Evolutionary conservation across 2,888 invertebrate species (phyloP), one percentile per base, ranked within the genome.

Genomic region (Xestobium rufovillosum): DNA sequence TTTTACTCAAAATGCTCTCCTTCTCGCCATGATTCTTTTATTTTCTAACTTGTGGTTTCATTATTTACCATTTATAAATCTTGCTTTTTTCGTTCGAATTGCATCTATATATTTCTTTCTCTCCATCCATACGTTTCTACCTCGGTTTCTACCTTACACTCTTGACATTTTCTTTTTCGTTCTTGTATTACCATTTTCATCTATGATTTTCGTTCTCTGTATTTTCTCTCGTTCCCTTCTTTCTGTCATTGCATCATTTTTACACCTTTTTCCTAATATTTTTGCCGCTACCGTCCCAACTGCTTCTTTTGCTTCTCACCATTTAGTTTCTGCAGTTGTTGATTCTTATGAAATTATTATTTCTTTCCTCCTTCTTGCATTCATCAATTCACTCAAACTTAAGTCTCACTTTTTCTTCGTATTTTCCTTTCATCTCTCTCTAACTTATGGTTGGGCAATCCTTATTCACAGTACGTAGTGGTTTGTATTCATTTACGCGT

Each of bases 151-250:
- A 8, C n/a, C 23, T 23, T 23, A 8, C n/a, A 8, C 23, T n/a
- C 8, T n/a, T n/a, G 8, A 8, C 23, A 8, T 23, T n/a, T 23
- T 23, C 23, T n/a, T n/a, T n/a, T 23, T 23, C 23, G 8, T 23
- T 23, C n/a, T n/a, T n/a, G 8, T n/a, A 8, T 23, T n/a, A 8
- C n/a, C 23, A 8, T 23, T 23, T 23, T 23, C 23, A 8, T 23
- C 23, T n/a, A 8, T n/a, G 8, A 8, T n/a, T 23, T 23, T 23
- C 8, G 8, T n/a, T 23, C 23, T 23, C n/a, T n/a, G 8, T 23
- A 8, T n/a, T 23, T n/a, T n/a, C n/a, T n/a, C n/a, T 23, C 23
- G 8, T 23, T n/a, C 23, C n/a, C 23, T 23, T 23, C 23, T n/a
- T 23, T n/a, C n/a, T 23, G 8, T 23, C n/a, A 8, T 23, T 23